These are phyloP conservation scores for Anadara kagoshimensis DNA, from an alignment of 1,140 invertebrate genomes.

Conservation along the genomic window DNA sequence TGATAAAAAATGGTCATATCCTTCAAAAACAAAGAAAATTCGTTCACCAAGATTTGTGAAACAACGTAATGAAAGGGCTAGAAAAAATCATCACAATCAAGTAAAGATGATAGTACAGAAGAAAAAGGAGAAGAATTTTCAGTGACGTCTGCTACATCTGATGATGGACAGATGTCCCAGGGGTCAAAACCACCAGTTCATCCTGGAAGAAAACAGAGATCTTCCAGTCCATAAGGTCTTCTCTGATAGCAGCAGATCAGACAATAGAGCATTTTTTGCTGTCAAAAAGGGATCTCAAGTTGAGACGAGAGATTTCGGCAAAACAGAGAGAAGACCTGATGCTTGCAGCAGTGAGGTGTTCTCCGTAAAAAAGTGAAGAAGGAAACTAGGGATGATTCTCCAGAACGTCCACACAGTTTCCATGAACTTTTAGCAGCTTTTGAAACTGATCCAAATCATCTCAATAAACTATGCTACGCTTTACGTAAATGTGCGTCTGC, in stretches of 20 bases:
- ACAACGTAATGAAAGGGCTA: slow-evolving; percentile 18
- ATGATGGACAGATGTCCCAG: slow-evolving; percentile 30
- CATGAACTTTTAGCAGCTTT: slow-evolving; percentile 64
- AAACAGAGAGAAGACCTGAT: background rate
- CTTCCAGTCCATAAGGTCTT: slow-evolving; percentile 19
- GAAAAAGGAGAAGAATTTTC: slow-evolving; percentile 40
- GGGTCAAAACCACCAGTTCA: slow-evolving; percentile 50
- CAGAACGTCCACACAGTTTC: slow-evolving; percentile 64
- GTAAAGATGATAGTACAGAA: slow-evolving; percentile 22
- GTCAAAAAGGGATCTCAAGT: background rate
- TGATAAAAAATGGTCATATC: slow-evolving; percentile 29
- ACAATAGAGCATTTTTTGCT: slow-evolving; percentile 15
- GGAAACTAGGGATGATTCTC: slow-evolving; percentile 2
- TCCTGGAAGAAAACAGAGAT: slow-evolving; percentile 32
- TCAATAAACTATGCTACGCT: slow-evolving; percentile 39
- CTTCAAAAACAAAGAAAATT: slow-evolving; percentile 20
- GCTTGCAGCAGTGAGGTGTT: background rate
- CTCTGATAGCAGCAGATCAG: slow-evolving; percentile 26
- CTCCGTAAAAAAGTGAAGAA: slow-evolving; percentile 6
- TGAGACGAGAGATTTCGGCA: background rate
- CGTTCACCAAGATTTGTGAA: slow-evolving; percentile 35
- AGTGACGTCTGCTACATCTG: slow-evolving; percentile 34
- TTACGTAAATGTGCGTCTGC: slow-evolving; percentile 62
- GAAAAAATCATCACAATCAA: slow-evolving; percentile 13
- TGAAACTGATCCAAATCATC: slow-evolving; percentile 48